Evolutionary conservation across 1,140 invertebrate genomes (phyloP).

Genomic region (Aporrectodea caliginosa): DNA sequence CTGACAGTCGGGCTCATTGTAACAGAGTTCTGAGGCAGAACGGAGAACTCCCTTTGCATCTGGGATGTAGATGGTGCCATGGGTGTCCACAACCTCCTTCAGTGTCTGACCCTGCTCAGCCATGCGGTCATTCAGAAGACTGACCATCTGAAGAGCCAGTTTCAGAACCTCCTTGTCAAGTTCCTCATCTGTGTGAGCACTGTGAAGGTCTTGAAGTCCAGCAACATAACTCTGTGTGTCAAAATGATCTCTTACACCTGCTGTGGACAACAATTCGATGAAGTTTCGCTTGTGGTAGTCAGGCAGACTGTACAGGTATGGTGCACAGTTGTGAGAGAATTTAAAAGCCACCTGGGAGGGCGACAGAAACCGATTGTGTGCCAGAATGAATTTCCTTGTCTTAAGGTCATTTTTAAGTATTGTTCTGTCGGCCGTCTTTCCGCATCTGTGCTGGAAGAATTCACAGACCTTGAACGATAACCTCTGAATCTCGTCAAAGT

Average conservation of each 20-base stretch:
- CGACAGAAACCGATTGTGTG: slow-evolving; percentile 21
- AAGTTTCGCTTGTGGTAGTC: slow-evolving; percentile 29
- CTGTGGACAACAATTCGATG: slow-evolving; percentile 20
- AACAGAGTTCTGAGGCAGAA: slow-evolving; percentile 29
- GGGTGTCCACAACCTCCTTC: slow-evolving; percentile 15
- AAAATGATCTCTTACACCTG: slow-evolving; percentile 25
- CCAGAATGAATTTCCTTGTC: slow-evolving; percentile 16
- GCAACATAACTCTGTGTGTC: slow-evolving; percentile 22
- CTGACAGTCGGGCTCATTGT: slow-evolving; percentile 33
- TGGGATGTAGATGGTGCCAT: slow-evolving; percentile 33
- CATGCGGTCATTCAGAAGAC: slow-evolving; percentile 30
- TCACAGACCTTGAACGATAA: slow-evolving; percentile 23
- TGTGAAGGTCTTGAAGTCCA: slow-evolving; percentile 28
- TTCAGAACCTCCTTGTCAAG: slow-evolving; percentile 21
- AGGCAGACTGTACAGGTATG: slow-evolving; percentile 27
- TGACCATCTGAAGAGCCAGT: slow-evolving; percentile 30
- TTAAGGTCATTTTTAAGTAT: slow-evolving; percentile 9
- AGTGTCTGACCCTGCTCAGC: slow-evolving; percentile 17
- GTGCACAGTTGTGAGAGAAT: slow-evolving; percentile 23
- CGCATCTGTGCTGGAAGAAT: slow-evolving; percentile 24
- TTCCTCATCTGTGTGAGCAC: neutral
- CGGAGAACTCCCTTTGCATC: slow-evolving; percentile 22
- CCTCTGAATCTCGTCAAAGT: slow-evolving; percentile 7
- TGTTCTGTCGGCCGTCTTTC: neutral
- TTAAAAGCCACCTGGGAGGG: slow-evolving; percentile 23